Conservation (phyloP, 2,797 vertebrate genomes). For the Siniperca obscura region DNA sequence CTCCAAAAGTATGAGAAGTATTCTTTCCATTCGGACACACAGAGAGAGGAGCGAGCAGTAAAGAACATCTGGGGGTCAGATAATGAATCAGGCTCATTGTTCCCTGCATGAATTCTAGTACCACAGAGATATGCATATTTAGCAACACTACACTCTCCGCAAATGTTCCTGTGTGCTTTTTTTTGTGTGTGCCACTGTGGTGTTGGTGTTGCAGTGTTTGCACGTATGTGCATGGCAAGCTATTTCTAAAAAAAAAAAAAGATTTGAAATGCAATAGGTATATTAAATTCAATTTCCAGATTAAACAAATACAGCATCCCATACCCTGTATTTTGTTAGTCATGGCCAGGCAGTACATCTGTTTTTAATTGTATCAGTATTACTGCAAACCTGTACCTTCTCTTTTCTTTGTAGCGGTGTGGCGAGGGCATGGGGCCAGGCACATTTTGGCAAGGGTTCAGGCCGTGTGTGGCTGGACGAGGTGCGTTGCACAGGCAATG, state of each 20-base stretch:
- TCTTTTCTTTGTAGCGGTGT: conserved; percentile 84
- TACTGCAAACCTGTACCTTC: conserved; percentile 3
- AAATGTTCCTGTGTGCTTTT: conserved; percentile 43
- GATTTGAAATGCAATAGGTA: conserved; percentile 8
- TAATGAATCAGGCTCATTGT: conserved; percentile 82
- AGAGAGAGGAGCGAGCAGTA: conserved; percentile 70
- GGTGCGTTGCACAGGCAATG: conserved; percentile 95
- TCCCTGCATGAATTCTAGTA: conserved; percentile 66
- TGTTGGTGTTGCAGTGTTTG: conserved; percentile 41
- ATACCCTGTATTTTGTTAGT: not conserved
- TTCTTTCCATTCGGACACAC: conserved; percentile 75
- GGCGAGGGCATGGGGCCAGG: conserved; percentile 91
- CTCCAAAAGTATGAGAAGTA: conserved; percentile 80
- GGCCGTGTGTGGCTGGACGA: conserved; percentile 92
- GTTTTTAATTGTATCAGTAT: conserved; percentile 27
- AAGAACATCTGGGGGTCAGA: conserved; percentile 79
- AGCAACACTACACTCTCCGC: conserved; percentile 53
- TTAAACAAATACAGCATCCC: not conserved
- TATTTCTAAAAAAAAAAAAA: not conserved
- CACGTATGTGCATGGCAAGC: not conserved
- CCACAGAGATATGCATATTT: conserved; percentile 74
- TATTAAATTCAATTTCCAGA: not conserved
- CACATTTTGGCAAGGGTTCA: conserved; percentile 91
- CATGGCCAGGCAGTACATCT: conserved; percentile 24
- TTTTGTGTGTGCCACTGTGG: conserved; percentile 32